Evolutionary conservation across 2,113 vertebrate species (phyloP).

Genomic region (Nycticryphes semicollaris): DNA sequence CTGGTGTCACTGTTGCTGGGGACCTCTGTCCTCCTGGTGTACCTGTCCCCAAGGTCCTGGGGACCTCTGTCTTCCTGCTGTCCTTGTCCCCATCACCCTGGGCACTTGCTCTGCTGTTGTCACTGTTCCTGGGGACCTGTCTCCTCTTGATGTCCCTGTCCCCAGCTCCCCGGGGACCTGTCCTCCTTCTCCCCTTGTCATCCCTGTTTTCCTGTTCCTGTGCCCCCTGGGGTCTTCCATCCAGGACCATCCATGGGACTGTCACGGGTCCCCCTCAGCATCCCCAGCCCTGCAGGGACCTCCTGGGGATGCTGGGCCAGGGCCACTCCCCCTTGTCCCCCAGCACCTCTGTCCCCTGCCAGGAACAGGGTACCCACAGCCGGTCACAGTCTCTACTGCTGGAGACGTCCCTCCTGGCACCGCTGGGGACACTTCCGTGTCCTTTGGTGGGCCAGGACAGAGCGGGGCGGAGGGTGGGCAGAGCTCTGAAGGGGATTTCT

Average conservation of each 20-base stretch:
- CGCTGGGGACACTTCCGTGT: rapidly evolving
- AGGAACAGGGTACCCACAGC: rapidly evolving
- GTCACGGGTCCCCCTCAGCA: rapidly evolving
- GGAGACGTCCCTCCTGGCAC: neutral
- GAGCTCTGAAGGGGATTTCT: neutral
- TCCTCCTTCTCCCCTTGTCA: no score
- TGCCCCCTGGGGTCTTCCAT: no score
- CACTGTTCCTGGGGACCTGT: neutral
- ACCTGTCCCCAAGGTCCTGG: neutral
- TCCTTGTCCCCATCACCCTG: neutral
- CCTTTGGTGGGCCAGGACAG: neutral
- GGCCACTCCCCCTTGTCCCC: neutral
- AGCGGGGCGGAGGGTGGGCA: rapidly evolving
- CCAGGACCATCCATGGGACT: neutral
- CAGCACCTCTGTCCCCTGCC: neutral
- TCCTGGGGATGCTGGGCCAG: neutral
- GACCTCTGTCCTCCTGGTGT: neutral
- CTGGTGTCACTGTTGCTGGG: neutral
- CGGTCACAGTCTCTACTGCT: neutral
- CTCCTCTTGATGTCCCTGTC: neutral
- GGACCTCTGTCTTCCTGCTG: neutral
- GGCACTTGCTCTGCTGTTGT: neutral
- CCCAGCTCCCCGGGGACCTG: neutral
- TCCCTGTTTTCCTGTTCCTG: neutral
- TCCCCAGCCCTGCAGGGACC: neutral